Percentiles rank a stretch among this genome's conserved stretches.
Evolutionary conservation across 2,888 invertebrate genomes (phyloP).

Genomic region (Melinaea marsaeus): DNA sequence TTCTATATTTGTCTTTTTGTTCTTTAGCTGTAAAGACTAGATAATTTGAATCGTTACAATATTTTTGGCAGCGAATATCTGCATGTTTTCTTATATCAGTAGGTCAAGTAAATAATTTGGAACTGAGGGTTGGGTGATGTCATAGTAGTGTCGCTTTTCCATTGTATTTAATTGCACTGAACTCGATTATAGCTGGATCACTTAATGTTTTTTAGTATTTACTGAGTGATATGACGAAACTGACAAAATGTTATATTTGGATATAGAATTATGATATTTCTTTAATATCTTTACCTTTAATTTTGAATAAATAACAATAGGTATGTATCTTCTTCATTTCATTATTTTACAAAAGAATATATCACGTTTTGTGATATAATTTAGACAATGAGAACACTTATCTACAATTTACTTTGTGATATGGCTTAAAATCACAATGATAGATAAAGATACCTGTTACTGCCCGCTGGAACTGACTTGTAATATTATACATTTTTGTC

Average conservation of each 20-base stretch:
- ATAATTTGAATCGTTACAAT: background rate
- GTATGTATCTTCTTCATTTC: background rate
- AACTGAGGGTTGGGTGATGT: conserved; percentile 39
- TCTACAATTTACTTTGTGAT: background rate
- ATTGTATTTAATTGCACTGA: conserved; percentile 15
- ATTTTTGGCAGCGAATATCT: conserved; percentile 18
- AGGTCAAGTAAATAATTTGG: conserved; percentile 28
- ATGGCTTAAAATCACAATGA: background rate
- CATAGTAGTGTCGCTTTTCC: conserved; percentile 42
- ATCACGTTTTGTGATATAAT: background rate
- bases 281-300: too few relatives aligned
- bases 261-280: too few relatives aligned
- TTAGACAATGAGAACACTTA: background rate
- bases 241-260: background rate
- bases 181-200: background rate
- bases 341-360: background rate
- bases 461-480: background rate
- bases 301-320: background rate
- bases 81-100: conserved; percentile 27
- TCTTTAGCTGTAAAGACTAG: conserved; percentile 3
- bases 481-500: too few relatives aligned
- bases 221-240: background rate
- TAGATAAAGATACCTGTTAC: background rate
- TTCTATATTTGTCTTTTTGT: conserved; percentile 14
- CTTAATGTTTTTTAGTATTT: background rate